Evolutionary conservation across 2,888 invertebrate species (phyloP).

Genomic region (Synergus japonicus): DNA sequence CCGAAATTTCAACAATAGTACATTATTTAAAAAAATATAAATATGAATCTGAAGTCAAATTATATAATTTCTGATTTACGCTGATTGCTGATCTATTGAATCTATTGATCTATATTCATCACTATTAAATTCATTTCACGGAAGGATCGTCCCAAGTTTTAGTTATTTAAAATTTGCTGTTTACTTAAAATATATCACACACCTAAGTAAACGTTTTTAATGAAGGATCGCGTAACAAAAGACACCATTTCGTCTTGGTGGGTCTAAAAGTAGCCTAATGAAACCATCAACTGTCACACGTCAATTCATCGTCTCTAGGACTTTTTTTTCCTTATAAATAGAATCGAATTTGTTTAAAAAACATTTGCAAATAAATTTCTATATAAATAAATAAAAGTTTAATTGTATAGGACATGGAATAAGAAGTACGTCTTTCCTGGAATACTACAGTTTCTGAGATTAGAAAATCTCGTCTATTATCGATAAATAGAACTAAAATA

Average conservation of each 20-base stretch:
- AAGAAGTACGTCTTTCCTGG: background rate
- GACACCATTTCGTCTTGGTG: background rate
- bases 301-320: no score
- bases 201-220: background rate
- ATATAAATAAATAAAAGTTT: no score
- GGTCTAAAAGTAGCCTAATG: background rate
- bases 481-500: background rate
- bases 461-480: conserved; percentile 4
- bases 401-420: background rate
- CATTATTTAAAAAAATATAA: background rate
- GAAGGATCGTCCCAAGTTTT: conserved; percentile 10
- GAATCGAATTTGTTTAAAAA: no score
- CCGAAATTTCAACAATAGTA: background rate
- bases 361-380: no score
- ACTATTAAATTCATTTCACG: conserved; percentile 27
- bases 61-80: no score
- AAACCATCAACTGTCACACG: no score
- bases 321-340: no score
- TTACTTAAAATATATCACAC: background rate
- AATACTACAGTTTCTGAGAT: background rate
- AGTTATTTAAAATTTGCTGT: conserved; percentile 3
- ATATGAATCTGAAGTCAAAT: no score
- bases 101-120: background rate
- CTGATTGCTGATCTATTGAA: no score
- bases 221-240: background rate